Base-by-base conservation (phyloP, 2,113 vertebrate genomes). In the Oryzias melastigma region DNA sequence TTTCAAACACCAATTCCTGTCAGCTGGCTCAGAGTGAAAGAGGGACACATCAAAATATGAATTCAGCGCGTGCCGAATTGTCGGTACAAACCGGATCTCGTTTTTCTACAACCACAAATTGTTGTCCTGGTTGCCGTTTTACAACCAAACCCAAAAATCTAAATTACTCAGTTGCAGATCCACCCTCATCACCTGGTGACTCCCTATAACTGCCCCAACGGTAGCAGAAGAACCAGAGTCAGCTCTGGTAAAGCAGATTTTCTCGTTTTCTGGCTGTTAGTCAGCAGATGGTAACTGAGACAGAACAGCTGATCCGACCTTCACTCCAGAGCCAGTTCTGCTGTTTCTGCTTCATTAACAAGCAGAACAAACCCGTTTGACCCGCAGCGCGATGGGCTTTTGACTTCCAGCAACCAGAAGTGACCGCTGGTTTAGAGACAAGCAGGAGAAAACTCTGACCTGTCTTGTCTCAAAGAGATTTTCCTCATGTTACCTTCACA, bases 81-180 rank as follows among this genome's bases (percentile, higher is more conserved):
- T 51, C 63, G 42, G 45, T 58, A 52, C 52, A 49, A 65, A 86
- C 86, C 81, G 82, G 80, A 88, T 89, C 78, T 85, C 81, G 75
- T 90, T 88, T 69, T 63, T 73, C 68, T 71, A 74, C 67, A 71
- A 86, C 87, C 88, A 86, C 84, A 81, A 63, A 59, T 81, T 82
- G 62, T 78, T 72, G 75, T 68, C 58, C 47, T 7, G 59, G 51
- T 44, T 67, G 53, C 15, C 15, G 50, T 78, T 82, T 59, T 61
- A 46, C 51, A 77, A 40, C 87, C 88, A 67, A 90, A 77, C 84
- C 84, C 79, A 76, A 74, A 82, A 77, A 68, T 80, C 83, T 71
- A 75, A 89, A 91, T 91, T 91, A 91, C 78, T 92, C 90, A 92
- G 77, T 73, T 63, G 65, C 22, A 63, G 86, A 79, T 75, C 80